Base-by-base conservation (phyloP, 2,888 invertebrate species). In the Melolontha melolontha region DNA sequence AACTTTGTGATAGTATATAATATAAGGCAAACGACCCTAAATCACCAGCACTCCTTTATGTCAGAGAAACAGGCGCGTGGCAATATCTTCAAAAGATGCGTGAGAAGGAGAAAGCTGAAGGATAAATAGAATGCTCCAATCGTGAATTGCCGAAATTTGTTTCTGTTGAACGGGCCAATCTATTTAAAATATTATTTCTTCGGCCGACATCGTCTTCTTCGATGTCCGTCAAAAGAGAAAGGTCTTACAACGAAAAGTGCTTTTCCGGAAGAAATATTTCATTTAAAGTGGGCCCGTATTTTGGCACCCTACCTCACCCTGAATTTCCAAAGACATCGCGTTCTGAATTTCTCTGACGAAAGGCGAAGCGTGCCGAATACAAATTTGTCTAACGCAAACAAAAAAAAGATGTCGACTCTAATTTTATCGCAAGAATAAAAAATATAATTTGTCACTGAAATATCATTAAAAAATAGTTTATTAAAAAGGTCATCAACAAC, bases 151-250 rank as follows among this genome's bases (percentile, higher is more conserved):
- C 39, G 29, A 62, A 62, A 62, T 62, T 62, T 62, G 47, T 62
- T 59, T 62, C 42, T 14, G 44, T 39, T 7, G 59, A 62, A 62
- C 59, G 47, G 17, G 39, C 47, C 59, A 62, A 62, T 62, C 47
- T 62, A 47, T 62, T 62, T 62, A 62, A 62, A 62, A 62, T 47
- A 62, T 62, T 62, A 62, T 62, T 62, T 47, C 47, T 29, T 47
- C 34, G 59, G 47, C n/a, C 34, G 57, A 12, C 34, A 34, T 27
- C 42, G 42, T 57, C 57, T 49, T 62, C 34, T 47, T 17, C 59
- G 16, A 16, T 34, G 59, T 47, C 47, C 47, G 29, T 62, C 59
- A 62, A 62, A 16, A 29, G 47, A 14, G 47, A 34, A 47, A 47
- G 42, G 51, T 52, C 51, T 29, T 6, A 11, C 49, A 42, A 47